Evolutionary conservation across 1,140 invertebrate genomes (phyloP).

Genomic region (Drosophila saltans): DNA sequence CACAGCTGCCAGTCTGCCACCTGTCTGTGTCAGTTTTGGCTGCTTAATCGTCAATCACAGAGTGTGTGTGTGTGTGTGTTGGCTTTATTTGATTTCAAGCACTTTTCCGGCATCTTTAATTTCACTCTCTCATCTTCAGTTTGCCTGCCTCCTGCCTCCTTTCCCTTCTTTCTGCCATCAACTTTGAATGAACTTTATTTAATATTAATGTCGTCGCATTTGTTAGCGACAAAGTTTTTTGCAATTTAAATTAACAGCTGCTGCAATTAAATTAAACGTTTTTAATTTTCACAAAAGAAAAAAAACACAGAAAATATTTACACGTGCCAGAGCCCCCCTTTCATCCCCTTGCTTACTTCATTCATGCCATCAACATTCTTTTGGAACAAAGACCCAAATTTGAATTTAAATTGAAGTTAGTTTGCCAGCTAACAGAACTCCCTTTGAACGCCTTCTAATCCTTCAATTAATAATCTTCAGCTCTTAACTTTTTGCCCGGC

Average conservation of each 20-base stretch:
- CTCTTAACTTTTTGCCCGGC: slow-evolving; percentile 48
- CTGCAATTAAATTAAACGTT: slow-evolving; percentile 78
- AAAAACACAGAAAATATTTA: slow-evolving; percentile 53
- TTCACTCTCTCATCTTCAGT: slow-evolving; percentile 2
- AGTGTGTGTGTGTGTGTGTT: slow-evolving; percentile 16
- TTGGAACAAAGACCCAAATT: slow-evolving; percentile 48
- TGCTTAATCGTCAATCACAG: slow-evolving; percentile 62
- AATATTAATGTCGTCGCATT: slow-evolving; percentile 70
- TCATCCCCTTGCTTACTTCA: neutral
- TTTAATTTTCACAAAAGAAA: slow-evolving; percentile 46
- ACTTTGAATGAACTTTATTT: slow-evolving; percentile 34
- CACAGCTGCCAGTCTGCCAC: slow-evolving; percentile 42
- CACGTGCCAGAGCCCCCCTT: slow-evolving; percentile 52
- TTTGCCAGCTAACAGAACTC: slow-evolving; percentile 43
- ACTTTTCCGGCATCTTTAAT: slow-evolving; percentile 44
- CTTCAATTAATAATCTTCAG: slow-evolving; percentile 80
- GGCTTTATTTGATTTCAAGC: slow-evolving; percentile 57
- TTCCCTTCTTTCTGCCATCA: no score
- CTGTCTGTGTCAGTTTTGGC: neutral
- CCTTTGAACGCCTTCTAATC: slow-evolving; percentile 74
- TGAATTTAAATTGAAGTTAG: slow-evolving; percentile 80
- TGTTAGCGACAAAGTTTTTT: slow-evolving; percentile 59
- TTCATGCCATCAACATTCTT: neutral
- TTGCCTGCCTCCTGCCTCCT: neutral
- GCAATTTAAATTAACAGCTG: slow-evolving; percentile 75